Conservation (phyloP, 2,888 invertebrate species). For the Clitarchus hookeri region DNA sequence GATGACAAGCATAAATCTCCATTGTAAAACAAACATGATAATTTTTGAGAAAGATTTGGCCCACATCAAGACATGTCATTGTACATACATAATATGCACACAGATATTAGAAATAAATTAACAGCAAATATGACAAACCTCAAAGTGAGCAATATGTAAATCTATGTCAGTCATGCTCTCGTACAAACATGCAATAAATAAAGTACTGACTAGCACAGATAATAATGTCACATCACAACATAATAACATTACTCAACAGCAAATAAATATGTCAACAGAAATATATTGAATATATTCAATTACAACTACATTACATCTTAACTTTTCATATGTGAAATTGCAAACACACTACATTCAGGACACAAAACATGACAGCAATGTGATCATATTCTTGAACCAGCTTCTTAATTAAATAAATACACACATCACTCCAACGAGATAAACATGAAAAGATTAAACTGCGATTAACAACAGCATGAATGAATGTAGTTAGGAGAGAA, state of each 20-base stretch:
- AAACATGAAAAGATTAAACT: background rate
- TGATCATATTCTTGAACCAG: background rate
- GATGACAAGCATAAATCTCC: conserved; percentile 7
- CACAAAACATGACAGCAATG: background rate
- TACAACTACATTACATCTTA: background rate
- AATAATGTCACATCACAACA: background rate
- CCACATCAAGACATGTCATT: background rate
- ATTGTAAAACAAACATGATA: background rate
- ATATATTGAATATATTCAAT: conserved; percentile 1
- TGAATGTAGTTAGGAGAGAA: background rate
- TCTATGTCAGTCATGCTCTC: background rate
- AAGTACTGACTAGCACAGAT: conserved; percentile 14
- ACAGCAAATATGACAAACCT: background rate
- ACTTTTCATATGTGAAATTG: background rate
- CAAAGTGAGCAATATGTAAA: background rate
- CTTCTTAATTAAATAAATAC: background rate
- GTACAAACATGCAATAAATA: conserved; percentile 3
- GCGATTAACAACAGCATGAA: background rate
- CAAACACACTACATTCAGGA: background rate
- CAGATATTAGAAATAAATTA: background rate
- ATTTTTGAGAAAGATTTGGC: background rate
- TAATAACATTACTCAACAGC: conserved; percentile 10
- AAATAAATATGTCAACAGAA: conserved; percentile 14
- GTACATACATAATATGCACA: conserved; percentile 14
- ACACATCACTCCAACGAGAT: background rate